Conservation (phyloP, 2,113 vertebrate genomes). For the cattle (Bos taurus) region ARS-UCD2.0 NC_037331.1:104680001-104680500, state of each 20-base stretch:
- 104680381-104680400: neutral
- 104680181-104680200: neutral
- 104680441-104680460: neutral
- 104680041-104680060: neutral
- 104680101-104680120: neutral
- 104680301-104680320: neutral
- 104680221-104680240: neutral
- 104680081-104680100: neutral
- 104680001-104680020: neutral
- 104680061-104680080: rapidly evolving
- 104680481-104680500: rapidly evolving
- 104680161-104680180: neutral
- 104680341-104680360: neutral
- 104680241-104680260: neutral
- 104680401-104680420: neutral
- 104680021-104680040: neutral
- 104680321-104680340: neutral
- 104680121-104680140: neutral
- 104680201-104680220: neutral
- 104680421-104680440: neutral
- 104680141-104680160: neutral
- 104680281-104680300: neutral
- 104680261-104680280: neutral
- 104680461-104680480: neutral
- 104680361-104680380: neutral